phyloP scores from a whole-genome alignment of 2,797 vertebrate genomes.

The Crypturellus tataupa region DNA sequence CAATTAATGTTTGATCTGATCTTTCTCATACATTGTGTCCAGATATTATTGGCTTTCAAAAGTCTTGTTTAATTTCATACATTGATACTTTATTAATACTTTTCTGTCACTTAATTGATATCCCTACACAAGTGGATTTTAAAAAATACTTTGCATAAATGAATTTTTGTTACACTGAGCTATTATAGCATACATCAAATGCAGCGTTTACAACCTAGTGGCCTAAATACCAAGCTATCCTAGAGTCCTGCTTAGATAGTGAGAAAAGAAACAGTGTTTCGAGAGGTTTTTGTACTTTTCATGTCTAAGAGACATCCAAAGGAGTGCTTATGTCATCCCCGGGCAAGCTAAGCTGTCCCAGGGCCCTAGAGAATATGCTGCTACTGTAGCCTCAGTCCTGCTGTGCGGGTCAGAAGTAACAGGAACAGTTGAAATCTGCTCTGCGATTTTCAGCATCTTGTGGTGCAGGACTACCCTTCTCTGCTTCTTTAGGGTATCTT shows the following conservation, averaged over 20 bases:
- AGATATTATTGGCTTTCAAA: neutral
- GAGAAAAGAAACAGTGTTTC: neutral
- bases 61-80: slow-evolving; percentile 14
- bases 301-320: neutral
- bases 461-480: neutral
- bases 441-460: neutral
- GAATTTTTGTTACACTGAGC: neutral
- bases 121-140: neutral
- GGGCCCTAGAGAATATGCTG: neutral
- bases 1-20: neutral
- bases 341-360: neutral
- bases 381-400: neutral
- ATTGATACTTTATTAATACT: neutral
- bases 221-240: neutral
- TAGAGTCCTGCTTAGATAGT: neutral
- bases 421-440: neutral
- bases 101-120: neutral
- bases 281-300: neutral
- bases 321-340: neutral
- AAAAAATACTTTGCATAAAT: neutral
- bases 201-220: neutral
- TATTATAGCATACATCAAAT: neutral
- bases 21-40: neutral
- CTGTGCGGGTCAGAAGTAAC: neutral
- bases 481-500: neutral